Percentiles rank a stretch among this genome's conserved stretches.
Evolutionary conservation across 2,888 invertebrate species (phyloP).

Genomic region (Erynnis tages): DNA sequence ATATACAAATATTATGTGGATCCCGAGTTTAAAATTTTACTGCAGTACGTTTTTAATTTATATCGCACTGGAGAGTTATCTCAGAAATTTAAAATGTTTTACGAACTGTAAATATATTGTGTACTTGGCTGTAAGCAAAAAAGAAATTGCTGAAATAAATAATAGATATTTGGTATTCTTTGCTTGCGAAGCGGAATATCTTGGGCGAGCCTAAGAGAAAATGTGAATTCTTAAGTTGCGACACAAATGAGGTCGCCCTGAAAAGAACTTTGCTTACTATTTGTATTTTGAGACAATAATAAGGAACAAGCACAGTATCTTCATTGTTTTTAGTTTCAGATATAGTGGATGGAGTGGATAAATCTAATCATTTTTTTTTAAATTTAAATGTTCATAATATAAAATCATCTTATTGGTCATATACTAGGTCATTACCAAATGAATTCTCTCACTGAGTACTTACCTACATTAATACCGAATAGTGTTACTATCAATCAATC

Average conservation of each 20-base stretch:
- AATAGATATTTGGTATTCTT: constrained; percentile 13
- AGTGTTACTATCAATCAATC: no score
- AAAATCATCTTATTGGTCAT: no score
- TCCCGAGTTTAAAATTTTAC: no score
- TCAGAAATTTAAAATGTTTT: neutral
- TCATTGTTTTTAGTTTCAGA: neutral
- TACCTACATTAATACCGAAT: no score
- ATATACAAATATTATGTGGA: no score
- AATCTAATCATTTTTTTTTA: no score
- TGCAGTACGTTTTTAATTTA: no score
- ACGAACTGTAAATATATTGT: neutral
- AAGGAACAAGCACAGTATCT: neutral
- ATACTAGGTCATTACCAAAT: no score
- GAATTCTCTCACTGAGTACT: no score
- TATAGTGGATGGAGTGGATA: no score
- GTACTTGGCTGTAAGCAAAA: neutral
- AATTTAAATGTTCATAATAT: no score
- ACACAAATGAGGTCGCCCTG: constrained; percentile 17
- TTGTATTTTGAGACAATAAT: constrained; percentile 12
- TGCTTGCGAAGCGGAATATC: constrained; percentile 9
- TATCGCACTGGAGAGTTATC: neutral
- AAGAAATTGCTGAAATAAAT: constrained; percentile 8
- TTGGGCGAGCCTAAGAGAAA: constrained; percentile 9
- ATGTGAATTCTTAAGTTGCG: constrained; percentile 12
- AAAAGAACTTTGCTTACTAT: constrained; percentile 18